These are phyloP conservation scores for Cotesia vestalis DNA, from an alignment of 1,140 invertebrate species.

Conservation along the genomic window DNA sequence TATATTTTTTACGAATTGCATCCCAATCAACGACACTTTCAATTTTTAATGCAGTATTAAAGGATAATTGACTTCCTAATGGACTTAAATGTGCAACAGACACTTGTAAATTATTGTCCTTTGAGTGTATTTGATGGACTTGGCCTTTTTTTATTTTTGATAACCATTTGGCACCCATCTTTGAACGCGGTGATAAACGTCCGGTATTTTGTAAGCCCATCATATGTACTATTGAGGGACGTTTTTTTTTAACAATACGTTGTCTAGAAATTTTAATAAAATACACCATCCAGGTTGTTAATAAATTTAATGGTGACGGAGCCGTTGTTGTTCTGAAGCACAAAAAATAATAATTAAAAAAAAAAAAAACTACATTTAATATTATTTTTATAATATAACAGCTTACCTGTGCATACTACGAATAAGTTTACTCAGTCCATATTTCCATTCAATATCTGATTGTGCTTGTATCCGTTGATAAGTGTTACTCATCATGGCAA, in stretches of 20 bases:
- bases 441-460: constrained; percentile 99
- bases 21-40: constrained; percentile 94
- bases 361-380: background rate
- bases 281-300: constrained; percentile 94
- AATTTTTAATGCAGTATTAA: constrained; percentile 76
- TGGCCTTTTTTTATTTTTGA: constrained; percentile 83
- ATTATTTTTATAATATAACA: constrained; percentile 1
- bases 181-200: constrained; percentile 80
- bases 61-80: constrained; percentile 82
- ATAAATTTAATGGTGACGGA: constrained; percentile 95
- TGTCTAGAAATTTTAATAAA: constrained; percentile 83
- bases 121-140: constrained; percentile 70
- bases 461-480: constrained; percentile 98
- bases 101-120: constrained; percentile 76
- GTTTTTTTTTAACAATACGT: constrained; percentile 72
- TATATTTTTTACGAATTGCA: constrained; percentile 87
- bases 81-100: constrained; percentile 81
- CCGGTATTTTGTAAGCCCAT: constrained; percentile 77
- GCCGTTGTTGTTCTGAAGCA: constrained; percentile 88
- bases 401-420: constrained; percentile 91
- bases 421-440: constrained; percentile 97
- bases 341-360: constrained; percentile 21
- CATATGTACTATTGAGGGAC: constrained; percentile 85
- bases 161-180: constrained; percentile 86
- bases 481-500: constrained; percentile 99